Percentiles rank a stretch among this genome's conserved stretches.
Evolutionary conservation across 2,113 vertebrate species (phyloP).

Genomic region (Pollimyrus isidori): DNA sequence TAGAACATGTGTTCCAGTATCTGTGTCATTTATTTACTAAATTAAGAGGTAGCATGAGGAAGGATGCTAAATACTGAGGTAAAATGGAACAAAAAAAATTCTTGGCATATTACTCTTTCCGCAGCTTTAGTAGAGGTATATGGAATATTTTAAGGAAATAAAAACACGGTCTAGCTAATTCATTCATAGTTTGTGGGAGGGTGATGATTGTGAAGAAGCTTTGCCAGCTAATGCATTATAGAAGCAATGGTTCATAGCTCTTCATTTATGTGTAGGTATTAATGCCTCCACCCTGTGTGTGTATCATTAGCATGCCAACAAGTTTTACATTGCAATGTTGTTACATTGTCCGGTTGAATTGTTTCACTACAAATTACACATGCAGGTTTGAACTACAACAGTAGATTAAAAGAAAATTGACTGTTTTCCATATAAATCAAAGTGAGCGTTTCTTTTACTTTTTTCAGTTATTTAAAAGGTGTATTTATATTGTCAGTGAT

Average conservation of each 20-base stretch:
- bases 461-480: not conserved
- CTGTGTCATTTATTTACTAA: not conserved
- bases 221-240: constrained; percentile 12
- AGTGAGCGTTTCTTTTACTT: not conserved
- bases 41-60: not conserved
- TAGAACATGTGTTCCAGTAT: not conserved
- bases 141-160: not conserved
- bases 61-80: not conserved
- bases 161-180: not conserved
- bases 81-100: not conserved
- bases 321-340: not conserved
- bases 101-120: not conserved
- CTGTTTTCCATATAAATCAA: constrained; percentile 3
- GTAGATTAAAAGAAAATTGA: not conserved
- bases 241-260: not conserved
- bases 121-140: not conserved
- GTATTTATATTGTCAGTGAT: not conserved
- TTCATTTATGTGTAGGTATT: not conserved
- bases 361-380: not conserved
- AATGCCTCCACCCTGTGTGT: not conserved
- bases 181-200: not conserved
- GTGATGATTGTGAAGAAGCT: not conserved
- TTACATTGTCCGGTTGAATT: not conserved
- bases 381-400: not conserved
- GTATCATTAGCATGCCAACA: not conserved